phyloP scores from a whole-genome alignment of 2,113 vertebrate genomes.

The Tachycineta bicolor region DNA sequence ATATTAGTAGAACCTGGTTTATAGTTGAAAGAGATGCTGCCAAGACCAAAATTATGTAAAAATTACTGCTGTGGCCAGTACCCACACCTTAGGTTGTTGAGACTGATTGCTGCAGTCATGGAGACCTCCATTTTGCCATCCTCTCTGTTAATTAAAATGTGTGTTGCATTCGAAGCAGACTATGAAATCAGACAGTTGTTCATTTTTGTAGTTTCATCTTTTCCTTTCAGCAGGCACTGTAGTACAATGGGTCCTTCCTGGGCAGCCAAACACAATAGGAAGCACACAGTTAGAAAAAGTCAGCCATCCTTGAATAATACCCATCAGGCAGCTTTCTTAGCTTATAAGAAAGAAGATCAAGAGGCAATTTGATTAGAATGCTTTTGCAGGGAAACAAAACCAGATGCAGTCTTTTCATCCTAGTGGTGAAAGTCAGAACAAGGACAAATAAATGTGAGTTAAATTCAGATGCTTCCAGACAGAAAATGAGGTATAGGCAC shows the following conservation, averaged over 20 bases:
- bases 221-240: background rate
- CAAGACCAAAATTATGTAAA: background rate
- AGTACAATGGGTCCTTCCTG: constrained; percentile 37
- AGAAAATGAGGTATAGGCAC: background rate
- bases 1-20: background rate
- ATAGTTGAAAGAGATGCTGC: background rate
- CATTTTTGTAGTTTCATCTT: constrained; percentile 22
- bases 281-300: constrained; percentile 16
- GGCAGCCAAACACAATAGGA: constrained; percentile 42
- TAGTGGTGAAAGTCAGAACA: constrained; percentile 37
- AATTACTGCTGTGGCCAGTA: background rate
- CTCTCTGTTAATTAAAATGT: background rate
- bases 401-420: constrained; percentile 25
- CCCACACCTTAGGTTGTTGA: background rate
- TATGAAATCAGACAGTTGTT: constrained; percentile 12
- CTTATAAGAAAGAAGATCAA: constrained; percentile 40
- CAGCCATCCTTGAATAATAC: constrained; percentile 54
- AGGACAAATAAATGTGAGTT: constrained; percentile 33
- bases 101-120: background rate
- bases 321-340: constrained; percentile 50
- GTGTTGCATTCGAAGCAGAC: background rate
- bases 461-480: background rate
- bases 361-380: constrained; percentile 40
- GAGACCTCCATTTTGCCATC: background rate
- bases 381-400: constrained; percentile 45